Conservation (phyloP, 2,797 vertebrate species). For the Tadarida brasiliensis region DNA sequence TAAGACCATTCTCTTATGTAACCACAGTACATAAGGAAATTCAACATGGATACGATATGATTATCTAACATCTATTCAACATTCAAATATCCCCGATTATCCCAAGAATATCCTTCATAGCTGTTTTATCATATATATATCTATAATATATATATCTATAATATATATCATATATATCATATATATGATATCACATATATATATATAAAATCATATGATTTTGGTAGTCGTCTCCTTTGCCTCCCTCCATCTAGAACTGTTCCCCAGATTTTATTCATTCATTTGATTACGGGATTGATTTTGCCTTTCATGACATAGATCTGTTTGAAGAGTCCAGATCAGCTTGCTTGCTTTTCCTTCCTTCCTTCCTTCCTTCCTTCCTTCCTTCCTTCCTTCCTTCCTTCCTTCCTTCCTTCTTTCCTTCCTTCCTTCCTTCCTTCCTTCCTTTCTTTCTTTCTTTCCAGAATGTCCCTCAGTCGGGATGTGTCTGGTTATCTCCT, state of each 20-base stretch:
- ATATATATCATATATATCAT: too few relatives aligned
- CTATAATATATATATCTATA: too few relatives aligned
- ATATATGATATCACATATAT: too few relatives aligned
- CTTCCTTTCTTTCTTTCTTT: background rate
- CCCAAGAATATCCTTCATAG: background rate
- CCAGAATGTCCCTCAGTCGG: background rate
- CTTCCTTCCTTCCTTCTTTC: background rate
- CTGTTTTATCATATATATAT: background rate
- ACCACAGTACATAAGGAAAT: background rate
- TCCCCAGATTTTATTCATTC: background rate
- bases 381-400: background rate
- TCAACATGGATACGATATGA: background rate
- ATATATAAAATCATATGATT: background rate
- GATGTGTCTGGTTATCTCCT: background rate
- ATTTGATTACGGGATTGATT: background rate
- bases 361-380: background rate
- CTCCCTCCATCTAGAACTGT: background rate
- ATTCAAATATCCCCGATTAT: background rate
- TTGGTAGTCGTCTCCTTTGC: background rate
- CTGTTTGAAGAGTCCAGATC: background rate
- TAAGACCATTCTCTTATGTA: background rate
- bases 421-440: background rate
- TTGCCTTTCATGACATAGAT: background rate
- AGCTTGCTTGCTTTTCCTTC: background rate
- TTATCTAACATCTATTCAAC: background rate